Conservation (phyloP, 2,888 invertebrate genomes). For the Tethea ocularis region DNA sequence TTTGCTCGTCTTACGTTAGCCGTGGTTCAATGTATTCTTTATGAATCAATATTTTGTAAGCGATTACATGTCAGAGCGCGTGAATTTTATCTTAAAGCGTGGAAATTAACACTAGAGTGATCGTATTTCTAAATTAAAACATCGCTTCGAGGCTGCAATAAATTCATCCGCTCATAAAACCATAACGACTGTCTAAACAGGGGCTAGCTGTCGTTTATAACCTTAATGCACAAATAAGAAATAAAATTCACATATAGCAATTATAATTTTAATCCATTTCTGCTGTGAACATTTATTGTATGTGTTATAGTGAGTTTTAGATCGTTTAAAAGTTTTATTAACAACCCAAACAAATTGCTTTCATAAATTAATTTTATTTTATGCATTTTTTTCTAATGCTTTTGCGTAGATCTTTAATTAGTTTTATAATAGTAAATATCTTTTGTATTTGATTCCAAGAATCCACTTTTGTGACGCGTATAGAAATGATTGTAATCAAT, state of each 20-base stretch:
- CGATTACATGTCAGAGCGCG: conserved; percentile 14
- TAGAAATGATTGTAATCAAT: no score
- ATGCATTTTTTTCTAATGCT: background rate
- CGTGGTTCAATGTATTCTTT: conserved; percentile 14
- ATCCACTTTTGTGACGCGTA: background rate
- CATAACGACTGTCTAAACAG: conserved; percentile 80
- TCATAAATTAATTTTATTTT: background rate
- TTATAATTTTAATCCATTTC: conserved; percentile 52
- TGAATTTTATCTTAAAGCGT: conserved; percentile 52
- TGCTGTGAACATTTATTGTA: conserved; percentile 30
- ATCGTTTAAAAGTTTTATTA: conserved; percentile 9
- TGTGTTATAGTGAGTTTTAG: conserved; percentile 20
- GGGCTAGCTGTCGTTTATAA: conserved; percentile 73
- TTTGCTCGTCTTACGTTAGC: conserved; percentile 20
- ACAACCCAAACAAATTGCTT: background rate
- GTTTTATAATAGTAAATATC: background rate
- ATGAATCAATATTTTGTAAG: conserved; percentile 17
- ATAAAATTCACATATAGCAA: conserved; percentile 49
- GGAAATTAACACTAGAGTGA: conserved; percentile 73
- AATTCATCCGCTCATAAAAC: conserved; percentile 76
- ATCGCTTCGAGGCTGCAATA: conserved; percentile 65
- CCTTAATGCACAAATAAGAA: conserved; percentile 65
- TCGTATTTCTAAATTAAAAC: conserved; percentile 78
- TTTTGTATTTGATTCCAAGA: background rate
- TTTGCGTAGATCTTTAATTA: background rate